These are phyloP conservation scores for Margarornis squamiger DNA, from an alignment of 2,797 vertebrate genomes.

Conservation along the genomic window DNA sequence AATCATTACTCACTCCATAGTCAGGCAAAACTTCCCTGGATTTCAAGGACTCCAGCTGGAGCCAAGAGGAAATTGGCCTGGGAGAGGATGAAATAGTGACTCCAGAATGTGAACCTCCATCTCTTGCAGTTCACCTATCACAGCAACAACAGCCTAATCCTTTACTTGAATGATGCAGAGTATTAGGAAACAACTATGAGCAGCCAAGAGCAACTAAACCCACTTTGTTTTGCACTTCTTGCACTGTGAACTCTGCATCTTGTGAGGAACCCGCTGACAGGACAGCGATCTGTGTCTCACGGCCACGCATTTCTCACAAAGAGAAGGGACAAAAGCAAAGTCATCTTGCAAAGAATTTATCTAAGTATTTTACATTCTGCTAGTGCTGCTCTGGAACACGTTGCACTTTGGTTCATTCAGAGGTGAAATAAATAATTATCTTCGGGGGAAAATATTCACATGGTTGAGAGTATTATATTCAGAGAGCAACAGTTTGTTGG, in stretches of 20 bases:
- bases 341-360: constrained; percentile 8
- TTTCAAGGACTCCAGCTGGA: constrained; percentile 37
- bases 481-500: constrained; percentile 48
- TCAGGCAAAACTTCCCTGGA: constrained; percentile 57
- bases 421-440: constrained; percentile 53
- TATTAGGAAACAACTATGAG: neutral
- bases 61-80: constrained; percentile 53
- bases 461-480: neutral
- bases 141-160: neutral
- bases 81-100: constrained; percentile 37
- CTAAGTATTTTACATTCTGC: constrained; percentile 4
- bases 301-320: neutral
- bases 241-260: constrained; percentile 6
- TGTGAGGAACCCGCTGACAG: constrained; percentile 53
- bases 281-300: neutral
- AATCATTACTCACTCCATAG: constrained; percentile 55
- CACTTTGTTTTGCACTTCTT: constrained; percentile 9
- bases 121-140: constrained; percentile 28
- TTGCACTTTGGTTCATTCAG: constrained; percentile 28
- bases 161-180: neutral
- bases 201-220: constrained; percentile 22
- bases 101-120: constrained; percentile 19
- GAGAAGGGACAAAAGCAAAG: neutral
- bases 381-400: neutral
- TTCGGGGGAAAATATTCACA: constrained; percentile 27